Percentiles rank a stretch among this genome's conserved stretches.
phyloP scores from a whole-genome alignment of 2,888 invertebrate genomes.

The Hirtodrosophila duncani region DNA sequence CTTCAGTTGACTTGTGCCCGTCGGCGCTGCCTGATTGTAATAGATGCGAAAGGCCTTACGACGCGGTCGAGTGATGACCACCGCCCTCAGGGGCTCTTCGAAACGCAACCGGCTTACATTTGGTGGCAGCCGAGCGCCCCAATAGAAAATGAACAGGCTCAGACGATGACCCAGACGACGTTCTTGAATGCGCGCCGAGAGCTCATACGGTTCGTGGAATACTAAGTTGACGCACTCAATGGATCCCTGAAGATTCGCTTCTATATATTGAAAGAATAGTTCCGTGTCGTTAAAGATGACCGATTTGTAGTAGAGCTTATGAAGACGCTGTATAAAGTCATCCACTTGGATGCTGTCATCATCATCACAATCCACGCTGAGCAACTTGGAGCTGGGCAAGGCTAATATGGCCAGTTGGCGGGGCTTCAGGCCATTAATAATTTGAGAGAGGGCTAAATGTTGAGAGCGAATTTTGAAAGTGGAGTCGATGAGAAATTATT shows the following conservation, averaged over 20 bases:
- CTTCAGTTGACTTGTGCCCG: conserved; percentile 81
- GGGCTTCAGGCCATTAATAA: conserved; percentile 73
- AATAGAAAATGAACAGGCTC: conserved; percentile 83
- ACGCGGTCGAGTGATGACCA: conserved; percentile 82
- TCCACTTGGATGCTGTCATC: conserved; percentile 63
- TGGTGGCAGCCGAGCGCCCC: conserved; percentile 81
- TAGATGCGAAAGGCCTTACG: conserved; percentile 82
- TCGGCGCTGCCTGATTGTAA: conserved; percentile 85
- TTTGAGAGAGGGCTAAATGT: conserved; percentile 73
- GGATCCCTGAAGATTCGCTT: conserved; percentile 67
- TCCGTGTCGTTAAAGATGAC: conserved; percentile 73
- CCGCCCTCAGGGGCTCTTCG: conserved; percentile 80
- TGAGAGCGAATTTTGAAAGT: background rate
- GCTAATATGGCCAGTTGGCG: conserved; percentile 68
- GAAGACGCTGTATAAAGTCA: conserved; percentile 74
- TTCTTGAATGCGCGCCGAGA: conserved; percentile 64
- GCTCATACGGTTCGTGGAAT: conserved; percentile 69
- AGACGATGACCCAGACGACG: conserved; percentile 73
- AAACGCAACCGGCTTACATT: conserved; percentile 69
- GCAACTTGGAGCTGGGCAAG: conserved; percentile 15
- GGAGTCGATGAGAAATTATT: background rate
- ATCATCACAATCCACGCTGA: conserved; percentile 29
- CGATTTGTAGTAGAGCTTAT: conserved; percentile 69
- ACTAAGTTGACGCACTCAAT: conserved; percentile 76
- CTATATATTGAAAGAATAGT: conserved; percentile 73